Evolutionary conservation across 2,888 invertebrate genomes (phyloP).

Genomic region (Ganaspis brasiliensis): DNA sequence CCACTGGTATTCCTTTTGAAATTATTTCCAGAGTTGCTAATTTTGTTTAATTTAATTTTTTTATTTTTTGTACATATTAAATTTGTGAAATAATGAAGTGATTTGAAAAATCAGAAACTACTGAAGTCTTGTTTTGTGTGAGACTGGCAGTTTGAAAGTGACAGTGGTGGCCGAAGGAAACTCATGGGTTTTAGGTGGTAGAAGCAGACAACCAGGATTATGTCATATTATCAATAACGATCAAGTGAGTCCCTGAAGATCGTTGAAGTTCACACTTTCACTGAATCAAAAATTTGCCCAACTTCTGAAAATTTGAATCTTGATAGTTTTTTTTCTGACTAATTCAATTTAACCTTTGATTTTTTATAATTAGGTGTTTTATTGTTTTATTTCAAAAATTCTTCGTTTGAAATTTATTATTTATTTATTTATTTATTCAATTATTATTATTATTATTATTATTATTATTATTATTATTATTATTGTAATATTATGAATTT

Average conservation of each 20-base stretch:
- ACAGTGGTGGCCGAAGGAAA: slow-evolving; percentile 75
- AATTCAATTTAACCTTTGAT: background rate
- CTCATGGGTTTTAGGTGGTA: slow-evolving; percentile 67
- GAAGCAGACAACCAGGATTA: slow-evolving; percentile 66
- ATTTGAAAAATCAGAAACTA: slow-evolving; percentile 27
- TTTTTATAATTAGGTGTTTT: too few relatives aligned
- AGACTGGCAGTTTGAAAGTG: slow-evolving; percentile 78
- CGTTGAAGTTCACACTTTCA: slow-evolving; percentile 74
- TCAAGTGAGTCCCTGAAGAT: slow-evolving; percentile 63
- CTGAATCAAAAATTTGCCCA: slow-evolving; percentile 66
- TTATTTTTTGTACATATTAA: too few relatives aligned
- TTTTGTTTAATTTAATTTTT: background rate
- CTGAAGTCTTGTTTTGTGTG: slow-evolving; percentile 66
- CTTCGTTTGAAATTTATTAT: too few relatives aligned
- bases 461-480: too few relatives aligned
- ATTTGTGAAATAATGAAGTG: slow-evolving; percentile 3
- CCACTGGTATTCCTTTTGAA: too few relatives aligned
- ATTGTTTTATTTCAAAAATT: too few relatives aligned
- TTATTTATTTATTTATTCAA: too few relatives aligned
- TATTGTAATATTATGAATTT: too few relatives aligned
- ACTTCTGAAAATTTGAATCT: background rate
- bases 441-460: too few relatives aligned
- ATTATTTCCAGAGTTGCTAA: too few relatives aligned
- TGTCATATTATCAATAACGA: slow-evolving; percentile 62
- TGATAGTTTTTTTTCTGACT: background rate